These are phyloP conservation scores for Donacobius atricapilla DNA, from an alignment of 2,113 vertebrate genomes.

Conservation along the genomic window DNA sequence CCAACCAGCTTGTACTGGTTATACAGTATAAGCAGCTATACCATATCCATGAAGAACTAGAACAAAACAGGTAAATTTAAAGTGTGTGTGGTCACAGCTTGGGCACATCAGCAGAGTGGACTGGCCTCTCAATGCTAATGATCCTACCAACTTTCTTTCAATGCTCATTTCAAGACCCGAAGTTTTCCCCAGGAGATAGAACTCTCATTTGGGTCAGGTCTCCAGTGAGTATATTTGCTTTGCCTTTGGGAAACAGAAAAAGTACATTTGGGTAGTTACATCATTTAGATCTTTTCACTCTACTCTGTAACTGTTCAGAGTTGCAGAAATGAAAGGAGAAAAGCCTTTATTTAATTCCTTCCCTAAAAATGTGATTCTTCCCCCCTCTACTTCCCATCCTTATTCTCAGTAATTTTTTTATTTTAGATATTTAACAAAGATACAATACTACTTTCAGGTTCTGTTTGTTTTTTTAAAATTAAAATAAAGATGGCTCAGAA, in stretches of 20 bases:
- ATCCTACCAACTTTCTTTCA: not conserved
- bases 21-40: not conserved
- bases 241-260: not conserved
- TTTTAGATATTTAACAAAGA: not conserved
- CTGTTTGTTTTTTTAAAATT: not conserved
- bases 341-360: not conserved
- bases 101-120: not conserved
- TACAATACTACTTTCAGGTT: not conserved
- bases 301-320: not conserved
- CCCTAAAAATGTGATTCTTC: not conserved
- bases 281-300: not conserved
- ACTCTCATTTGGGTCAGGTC: not conserved
- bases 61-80: not conserved
- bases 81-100: not conserved
- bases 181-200: not conserved
- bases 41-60: not conserved
- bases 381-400: not conserved
- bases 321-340: not conserved
- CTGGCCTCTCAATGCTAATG: not conserved
- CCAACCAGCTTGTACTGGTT: not conserved
- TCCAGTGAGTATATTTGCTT: not conserved
- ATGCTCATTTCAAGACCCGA: not conserved
- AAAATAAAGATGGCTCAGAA: not conserved
- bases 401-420: not conserved
- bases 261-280: not conserved